Evolutionary conservation across 2,888 invertebrate species (phyloP), one percentile per base, ranked within the genome.

Genomic region (Bhutanitis thaidina): DNA sequence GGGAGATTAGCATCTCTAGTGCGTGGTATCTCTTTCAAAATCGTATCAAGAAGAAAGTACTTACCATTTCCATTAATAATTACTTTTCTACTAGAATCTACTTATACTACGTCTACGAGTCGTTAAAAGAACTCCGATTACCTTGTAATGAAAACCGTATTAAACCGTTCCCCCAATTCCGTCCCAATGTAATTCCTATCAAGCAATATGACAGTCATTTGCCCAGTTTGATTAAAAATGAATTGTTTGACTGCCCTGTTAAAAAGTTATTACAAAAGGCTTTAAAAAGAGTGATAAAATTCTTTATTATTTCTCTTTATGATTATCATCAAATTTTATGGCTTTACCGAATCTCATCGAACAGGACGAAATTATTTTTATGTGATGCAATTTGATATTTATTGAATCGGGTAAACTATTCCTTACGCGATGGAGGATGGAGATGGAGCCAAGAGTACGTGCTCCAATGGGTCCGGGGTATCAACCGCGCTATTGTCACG

Each of bases 401-500:
- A 20, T 20, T 20, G 2, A 20, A 3, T 20, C 20, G 5, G 20
- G 20, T 20, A 20, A 5, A 20, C 3, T 20, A 20, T 20, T n/a
- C n/a, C n/a, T n/a, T n/a, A n/a, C n/a, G n/a, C n/a, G n/a, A n/a
- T n/a, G n/a, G n/a, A n/a, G n/a, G n/a, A n/a, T n/a, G n/a, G n/a
- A n/a, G n/a, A n/a, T n/a, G n/a, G n/a, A n/a, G n/a, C n/a, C n/a
- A n/a, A n/a, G n/a, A n/a, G n/a, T n/a, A n/a, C n/a, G n/a, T n/a
- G 74, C 62, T 57, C 69, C 65, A 72, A 71, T 71, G 73, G 64
- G 5, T 9, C 34, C 12, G 58, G 61, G 84, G 83, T 83, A 85
- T 84, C 84, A 84, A 81, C 79, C 64, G 64, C 55, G 60, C 72
- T 62, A 81, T 84, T 83, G 81, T 83, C n/a, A 59, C 52, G 54